A percentile compares a stretch with the other conserved stretches of the same genome.
These are phyloP conservation scores for Daubentonia madagascariensis DNA, from an alignment of 2,113 vertebrate species.

Conservation along the genomic window DNA sequence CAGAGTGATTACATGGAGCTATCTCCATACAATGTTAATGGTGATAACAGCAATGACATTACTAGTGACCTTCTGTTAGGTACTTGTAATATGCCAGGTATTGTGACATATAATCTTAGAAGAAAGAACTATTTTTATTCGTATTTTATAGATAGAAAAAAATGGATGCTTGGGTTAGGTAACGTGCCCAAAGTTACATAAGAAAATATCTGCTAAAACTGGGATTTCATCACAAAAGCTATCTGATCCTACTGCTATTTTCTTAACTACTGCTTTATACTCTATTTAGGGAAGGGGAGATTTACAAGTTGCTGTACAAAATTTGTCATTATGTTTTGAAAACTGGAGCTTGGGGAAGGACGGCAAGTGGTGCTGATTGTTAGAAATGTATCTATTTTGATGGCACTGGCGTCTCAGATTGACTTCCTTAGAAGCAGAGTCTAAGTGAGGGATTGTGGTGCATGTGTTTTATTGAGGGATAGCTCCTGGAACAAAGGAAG, in stretches of 20 bases:
- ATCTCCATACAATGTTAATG: neutral
- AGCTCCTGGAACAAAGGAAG: neutral
- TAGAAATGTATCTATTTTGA: neutral
- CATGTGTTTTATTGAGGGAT: neutral
- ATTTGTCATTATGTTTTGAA: neutral
- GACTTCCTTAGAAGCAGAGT: neutral
- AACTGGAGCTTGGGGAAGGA: neutral
- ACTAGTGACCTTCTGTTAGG: neutral
- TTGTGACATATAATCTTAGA: neutral
- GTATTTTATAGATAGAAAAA: neutral
- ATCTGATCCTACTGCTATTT: neutral
- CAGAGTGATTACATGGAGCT: neutral
- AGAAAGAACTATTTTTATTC: neutral
- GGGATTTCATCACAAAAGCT: neutral
- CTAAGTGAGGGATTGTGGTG: neutral
- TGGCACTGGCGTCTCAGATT: neutral
- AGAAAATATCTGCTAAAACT: neutral
- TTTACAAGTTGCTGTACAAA: neutral
- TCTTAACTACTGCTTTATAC: neutral
- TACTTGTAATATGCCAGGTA: neutral
- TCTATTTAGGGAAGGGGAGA: neutral
- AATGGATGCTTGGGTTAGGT: neutral
- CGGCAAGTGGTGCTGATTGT: neutral
- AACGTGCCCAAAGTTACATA: neutral
- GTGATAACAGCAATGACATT: neutral